Base-by-base conservation (phyloP, 2,888 invertebrate genomes). In the Conistra vaccinii region DNA sequence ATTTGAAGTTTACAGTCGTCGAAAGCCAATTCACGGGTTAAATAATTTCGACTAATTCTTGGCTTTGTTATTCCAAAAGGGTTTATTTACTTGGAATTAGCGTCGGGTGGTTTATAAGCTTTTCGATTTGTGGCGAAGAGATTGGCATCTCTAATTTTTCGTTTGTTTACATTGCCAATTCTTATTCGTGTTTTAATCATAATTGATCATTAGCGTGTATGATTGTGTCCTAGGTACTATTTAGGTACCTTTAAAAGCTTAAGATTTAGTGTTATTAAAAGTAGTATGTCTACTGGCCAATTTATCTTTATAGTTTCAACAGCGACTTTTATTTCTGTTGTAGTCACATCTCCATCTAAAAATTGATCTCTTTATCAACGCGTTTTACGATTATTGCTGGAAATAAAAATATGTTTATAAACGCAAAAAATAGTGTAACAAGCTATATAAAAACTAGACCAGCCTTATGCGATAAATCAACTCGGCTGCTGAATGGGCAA, bases 1-100 rank as follows among this genome's bases (percentile, higher is more conserved):
- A 95, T 95, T 87, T 94, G 93, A 94, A 93, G 92, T 93, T 93
- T 91, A 87, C 88, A 87, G 84, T 90, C 87, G 90, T 90, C 90
- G 90, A 90, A 91, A 91, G 90, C 91, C 91, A 92, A 93, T 94
- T 93, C 90, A 89, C 85, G 90, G 91, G 91, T 93, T 93, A 92
- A 93, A 92, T 93, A 92, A 92, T 92, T 94, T 92, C 83, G 85
- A 87, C 87, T 90, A 91, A 92, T 93, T 92, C 91, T 90, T 88
- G 76, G 86, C 86, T 90, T 90, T 91, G 89, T 90, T 89, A 88
- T 89, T 88, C 89, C 83, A 80, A 85, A 88, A 84, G 87, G 88
- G 87, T 87, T 89, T 90, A 87, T 89, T 90, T 90, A 89, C 83
- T 86, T 87, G 77, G 81, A 89, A 90, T 90, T 89, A 87, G 85